Conservation (phyloP, 2,888 invertebrate species). For the Bombyx huttoni region DNA sequence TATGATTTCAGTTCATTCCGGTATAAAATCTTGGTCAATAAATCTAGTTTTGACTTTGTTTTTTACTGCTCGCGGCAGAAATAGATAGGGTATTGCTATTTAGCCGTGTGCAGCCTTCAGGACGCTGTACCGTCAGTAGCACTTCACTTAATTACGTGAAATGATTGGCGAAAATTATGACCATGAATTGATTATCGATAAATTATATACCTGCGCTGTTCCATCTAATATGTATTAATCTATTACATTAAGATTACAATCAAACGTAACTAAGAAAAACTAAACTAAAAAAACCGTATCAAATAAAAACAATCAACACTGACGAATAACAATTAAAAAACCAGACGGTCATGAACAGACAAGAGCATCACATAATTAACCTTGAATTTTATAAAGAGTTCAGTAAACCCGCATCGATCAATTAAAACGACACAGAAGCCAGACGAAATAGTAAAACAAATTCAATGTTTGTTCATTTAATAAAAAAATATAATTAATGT, state of each 20-base stretch:
- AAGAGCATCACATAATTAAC: neutral
- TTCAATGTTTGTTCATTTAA: slow-evolving; percentile 14
- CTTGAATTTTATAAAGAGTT: neutral
- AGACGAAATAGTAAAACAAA: slow-evolving; percentile 5
- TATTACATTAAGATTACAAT: neutral
- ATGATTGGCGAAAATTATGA: no score
- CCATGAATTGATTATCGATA: no score
- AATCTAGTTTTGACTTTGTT: no score
- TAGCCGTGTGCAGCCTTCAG: no score
- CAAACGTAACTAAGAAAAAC: neutral
- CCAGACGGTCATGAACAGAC: neutral
- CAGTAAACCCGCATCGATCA: neutral
- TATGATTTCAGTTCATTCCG: no score
- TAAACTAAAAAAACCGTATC: neutral
- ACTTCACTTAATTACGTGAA: no score
- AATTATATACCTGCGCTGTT: no score
- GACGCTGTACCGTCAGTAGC: no score
- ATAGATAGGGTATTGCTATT: no score
- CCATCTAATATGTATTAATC: neutral
- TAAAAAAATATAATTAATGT: slow-evolving; percentile 20
- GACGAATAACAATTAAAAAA: neutral
- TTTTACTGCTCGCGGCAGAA: no score
- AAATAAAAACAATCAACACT: neutral
- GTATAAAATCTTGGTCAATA: no score
- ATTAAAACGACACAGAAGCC: slow-evolving; percentile 7